These are phyloP conservation scores for Capromys pilorides DNA, from an alignment of 2,797 vertebrate genomes.

Conservation along the genomic window DNA sequence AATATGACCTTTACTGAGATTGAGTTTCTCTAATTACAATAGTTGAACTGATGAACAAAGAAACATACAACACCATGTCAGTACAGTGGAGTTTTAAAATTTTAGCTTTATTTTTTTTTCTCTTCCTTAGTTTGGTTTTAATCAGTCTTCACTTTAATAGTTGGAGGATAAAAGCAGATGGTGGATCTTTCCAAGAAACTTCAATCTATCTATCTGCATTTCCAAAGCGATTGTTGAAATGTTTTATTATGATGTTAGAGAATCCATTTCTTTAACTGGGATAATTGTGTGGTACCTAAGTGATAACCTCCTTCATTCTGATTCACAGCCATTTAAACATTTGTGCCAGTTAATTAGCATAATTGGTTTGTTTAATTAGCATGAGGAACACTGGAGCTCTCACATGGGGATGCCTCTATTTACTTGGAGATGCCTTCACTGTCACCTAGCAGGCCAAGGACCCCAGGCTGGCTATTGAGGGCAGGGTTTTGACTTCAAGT, in stretches of 20 bases:
- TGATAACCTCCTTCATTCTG: slow-evolving; percentile 44
- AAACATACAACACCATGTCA: background rate
- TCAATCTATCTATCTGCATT: background rate
- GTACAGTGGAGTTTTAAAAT: background rate
- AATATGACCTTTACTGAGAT: slow-evolving; percentile 79
- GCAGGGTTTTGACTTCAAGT: background rate
- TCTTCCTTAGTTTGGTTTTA: background rate
- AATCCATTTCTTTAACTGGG: background rate
- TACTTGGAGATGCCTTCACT: slow-evolving; percentile 65
- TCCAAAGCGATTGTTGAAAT: background rate
- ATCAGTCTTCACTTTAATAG: background rate
- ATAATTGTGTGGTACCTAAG: slow-evolving; percentile 52
- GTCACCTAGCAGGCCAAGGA: slow-evolving; percentile 44
- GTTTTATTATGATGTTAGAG: background rate
- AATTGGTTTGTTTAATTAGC: slow-evolving; percentile 80
- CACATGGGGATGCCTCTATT: slow-evolving; percentile 56
- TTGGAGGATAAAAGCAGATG: background rate
- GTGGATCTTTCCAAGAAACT: background rate
- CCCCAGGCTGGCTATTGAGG: slow-evolving; percentile 35
- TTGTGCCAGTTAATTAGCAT: slow-evolving; percentile 77
- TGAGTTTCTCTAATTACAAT: slow-evolving; percentile 62
- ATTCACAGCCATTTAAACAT: slow-evolving; percentile 69
- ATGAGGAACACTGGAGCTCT: slow-evolving; percentile 68
- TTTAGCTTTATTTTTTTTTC: background rate
- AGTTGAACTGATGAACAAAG: background rate